phyloP scores from a whole-genome alignment of 2,113 vertebrate species.

The Chaetura pelagica region DNA sequence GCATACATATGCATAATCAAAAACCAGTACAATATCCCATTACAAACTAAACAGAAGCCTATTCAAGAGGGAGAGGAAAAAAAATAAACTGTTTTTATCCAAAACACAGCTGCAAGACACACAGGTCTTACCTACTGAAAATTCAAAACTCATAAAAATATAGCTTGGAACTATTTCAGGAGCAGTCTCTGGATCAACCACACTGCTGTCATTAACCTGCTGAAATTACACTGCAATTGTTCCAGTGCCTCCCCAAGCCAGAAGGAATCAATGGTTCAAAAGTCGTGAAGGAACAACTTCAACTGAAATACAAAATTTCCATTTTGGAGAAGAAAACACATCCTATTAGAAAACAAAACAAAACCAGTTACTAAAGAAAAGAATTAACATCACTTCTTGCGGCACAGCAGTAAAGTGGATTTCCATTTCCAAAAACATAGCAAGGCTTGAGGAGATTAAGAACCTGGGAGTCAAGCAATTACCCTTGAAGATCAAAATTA shows the following conservation, averaged over 20 bases:
- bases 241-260: not conserved
- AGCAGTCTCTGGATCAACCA: not conserved
- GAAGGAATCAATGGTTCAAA: conserved; percentile 23
- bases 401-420: not conserved
- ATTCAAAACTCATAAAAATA: not conserved
- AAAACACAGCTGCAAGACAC: not conserved
- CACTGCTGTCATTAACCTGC: not conserved
- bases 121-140: not conserved
- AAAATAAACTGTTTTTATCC: not conserved
- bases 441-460: not conserved
- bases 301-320: not conserved
- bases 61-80: not conserved
- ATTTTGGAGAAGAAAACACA: not conserved
- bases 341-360: too few relatives aligned
- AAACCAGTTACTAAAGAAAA: not conserved
- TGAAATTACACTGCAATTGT: not conserved
- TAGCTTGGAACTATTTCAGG: not conserved
- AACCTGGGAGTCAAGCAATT: not conserved
- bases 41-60: not conserved
- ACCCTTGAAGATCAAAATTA: not conserved
- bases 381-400: not conserved
- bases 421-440: not conserved
- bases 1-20: not conserved
- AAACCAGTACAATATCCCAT: not conserved
- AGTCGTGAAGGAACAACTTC: not conserved